A percentile compares a stretch with the other conserved stretches of the same genome.
Evolutionary conservation across 2,113 vertebrate species (phyloP).

Genomic region (Anguilla japonica): DNA sequence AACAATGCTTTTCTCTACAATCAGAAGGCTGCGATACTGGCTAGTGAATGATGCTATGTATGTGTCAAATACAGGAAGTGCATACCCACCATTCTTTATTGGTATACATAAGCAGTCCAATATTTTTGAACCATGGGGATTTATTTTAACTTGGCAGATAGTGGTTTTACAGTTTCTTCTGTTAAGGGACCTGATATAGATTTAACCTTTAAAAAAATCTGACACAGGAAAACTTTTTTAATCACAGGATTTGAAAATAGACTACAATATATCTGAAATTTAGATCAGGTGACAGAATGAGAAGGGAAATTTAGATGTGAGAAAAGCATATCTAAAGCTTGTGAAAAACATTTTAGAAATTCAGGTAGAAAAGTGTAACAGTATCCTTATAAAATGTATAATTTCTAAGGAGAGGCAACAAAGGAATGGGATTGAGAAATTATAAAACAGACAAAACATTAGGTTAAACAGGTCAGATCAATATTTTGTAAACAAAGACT

Average conservation of each 20-base stretch:
- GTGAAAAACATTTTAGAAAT: background rate
- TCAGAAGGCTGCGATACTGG: background rate
- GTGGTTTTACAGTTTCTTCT: background rate
- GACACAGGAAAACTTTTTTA: background rate
- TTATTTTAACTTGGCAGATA: background rate
- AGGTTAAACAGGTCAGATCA: no score
- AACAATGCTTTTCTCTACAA: background rate
- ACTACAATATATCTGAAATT: background rate
- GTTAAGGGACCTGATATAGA: background rate
- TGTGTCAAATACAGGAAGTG: background rate
- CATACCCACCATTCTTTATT: background rate
- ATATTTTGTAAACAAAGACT: no score
- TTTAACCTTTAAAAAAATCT: constrained; percentile 5
- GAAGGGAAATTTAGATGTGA: background rate
- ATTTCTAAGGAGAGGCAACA: background rate
- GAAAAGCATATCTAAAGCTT: background rate
- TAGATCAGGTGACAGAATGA: background rate
- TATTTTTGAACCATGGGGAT: background rate
- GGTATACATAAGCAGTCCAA: background rate
- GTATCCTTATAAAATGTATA: background rate
- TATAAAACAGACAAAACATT: no score
- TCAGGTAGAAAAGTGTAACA: background rate
- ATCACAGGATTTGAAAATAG: background rate
- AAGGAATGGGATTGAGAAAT: background rate
- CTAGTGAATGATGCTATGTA: background rate